Conservation (phyloP, 2,113 vertebrate species). For the Aldabrachelys gigantea region DNA sequence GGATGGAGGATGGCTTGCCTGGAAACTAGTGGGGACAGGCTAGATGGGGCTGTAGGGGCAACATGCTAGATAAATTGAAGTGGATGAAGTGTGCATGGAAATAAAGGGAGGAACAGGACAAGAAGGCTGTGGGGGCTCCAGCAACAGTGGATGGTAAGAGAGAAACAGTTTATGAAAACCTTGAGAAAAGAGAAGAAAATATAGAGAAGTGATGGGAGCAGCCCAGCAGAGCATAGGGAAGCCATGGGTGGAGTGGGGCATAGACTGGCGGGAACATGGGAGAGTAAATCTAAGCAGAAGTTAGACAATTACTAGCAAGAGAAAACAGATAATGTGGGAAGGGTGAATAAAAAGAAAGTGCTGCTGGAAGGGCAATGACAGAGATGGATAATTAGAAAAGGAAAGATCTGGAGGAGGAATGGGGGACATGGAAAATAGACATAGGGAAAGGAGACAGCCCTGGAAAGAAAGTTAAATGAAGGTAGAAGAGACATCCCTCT, state of each 20-base stretch:
- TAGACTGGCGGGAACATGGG: not conserved
- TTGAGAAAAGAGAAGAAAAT: not conserved
- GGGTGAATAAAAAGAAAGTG: not conserved
- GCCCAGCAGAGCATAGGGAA: not conserved
- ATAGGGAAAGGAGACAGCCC: rapidly evolving
- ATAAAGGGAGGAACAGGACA: not conserved
- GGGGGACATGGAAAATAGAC: not conserved
- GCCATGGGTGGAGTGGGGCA: not conserved
- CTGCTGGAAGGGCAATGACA: not conserved
- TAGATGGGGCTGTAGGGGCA: not conserved
- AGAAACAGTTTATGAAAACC: not conserved
- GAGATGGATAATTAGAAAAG: not conserved
- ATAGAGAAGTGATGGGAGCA: not conserved
- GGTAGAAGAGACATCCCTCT: not conserved
- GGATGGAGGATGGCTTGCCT: not conserved
- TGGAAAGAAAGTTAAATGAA: not conserved
- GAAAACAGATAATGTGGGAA: not conserved
- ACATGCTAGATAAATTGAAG: not conserved
- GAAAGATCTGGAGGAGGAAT: not conserved
- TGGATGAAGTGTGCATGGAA: not conserved
- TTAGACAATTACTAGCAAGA: not conserved
- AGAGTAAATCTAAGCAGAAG: not conserved
- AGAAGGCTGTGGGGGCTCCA: not conserved
- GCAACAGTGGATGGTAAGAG: not conserved
- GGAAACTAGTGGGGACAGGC: not conserved